These are phyloP conservation scores for Eupleurogrammus muticus DNA, from an alignment of 2,797 vertebrate genomes.

Conservation along the genomic window DNA sequence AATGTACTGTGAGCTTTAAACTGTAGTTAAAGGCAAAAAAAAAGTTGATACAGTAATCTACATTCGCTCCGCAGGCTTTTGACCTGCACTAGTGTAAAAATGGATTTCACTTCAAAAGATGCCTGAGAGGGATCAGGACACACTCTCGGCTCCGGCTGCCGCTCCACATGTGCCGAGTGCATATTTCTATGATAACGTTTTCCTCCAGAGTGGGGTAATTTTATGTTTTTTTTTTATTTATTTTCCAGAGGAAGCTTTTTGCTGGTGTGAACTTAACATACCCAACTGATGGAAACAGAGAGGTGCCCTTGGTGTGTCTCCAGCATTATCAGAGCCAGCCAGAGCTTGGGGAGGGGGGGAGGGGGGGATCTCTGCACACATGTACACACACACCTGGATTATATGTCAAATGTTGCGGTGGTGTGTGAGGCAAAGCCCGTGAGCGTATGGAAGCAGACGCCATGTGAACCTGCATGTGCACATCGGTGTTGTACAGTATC, in stretches of 20 bases:
- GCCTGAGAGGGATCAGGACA: conserved; percentile 34
- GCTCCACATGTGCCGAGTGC: conserved; percentile 25
- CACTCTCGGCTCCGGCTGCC: conserved; percentile 23
- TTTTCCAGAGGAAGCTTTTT: conserved; percentile 5
- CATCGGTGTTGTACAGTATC: conserved; percentile 16
- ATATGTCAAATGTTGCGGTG: conserved; percentile 4
- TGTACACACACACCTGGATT: conserved; percentile 25
- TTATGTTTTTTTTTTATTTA: conserved; percentile 6
- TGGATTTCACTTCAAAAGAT: conserved; percentile 55
- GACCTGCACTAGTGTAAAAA: conserved; percentile 46
- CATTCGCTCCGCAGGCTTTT: conserved; percentile 19
- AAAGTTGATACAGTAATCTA: conserved; percentile 32
- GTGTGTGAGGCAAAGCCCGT: conserved; percentile 31
- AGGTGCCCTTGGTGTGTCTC: conserved; percentile 63
- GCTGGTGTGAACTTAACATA: conserved; percentile 43
- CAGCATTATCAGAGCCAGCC: conserved; percentile 59
- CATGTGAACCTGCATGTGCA: conserved; percentile 3
- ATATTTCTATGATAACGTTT: conserved; percentile 43
- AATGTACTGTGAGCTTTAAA: conserved; percentile 25
- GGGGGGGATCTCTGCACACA: conserved; percentile 12
- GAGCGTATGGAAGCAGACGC: conserved; percentile 11
- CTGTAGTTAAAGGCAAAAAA: conserved; percentile 31
- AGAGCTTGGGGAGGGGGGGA: conserved; percentile 25
- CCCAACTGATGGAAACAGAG: conserved; percentile 42
- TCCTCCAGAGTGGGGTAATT: conserved; percentile 21